Evolutionary conservation across 2,888 invertebrate genomes (phyloP).

Genomic region (Drosophila prolongata): DNA sequence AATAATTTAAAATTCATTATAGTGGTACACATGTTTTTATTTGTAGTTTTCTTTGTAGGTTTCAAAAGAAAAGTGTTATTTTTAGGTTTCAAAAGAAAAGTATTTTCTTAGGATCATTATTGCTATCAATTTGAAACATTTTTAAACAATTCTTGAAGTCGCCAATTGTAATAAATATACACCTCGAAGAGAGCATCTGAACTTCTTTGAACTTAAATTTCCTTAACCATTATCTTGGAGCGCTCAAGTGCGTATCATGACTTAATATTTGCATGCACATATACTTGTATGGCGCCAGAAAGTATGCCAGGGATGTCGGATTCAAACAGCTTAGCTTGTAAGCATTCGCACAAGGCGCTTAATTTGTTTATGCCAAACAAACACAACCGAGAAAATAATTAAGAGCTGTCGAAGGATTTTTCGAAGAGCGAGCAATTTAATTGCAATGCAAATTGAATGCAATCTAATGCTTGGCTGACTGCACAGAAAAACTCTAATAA

Average conservation of each 20-base stretch:
- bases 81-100: no score
- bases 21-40: no score
- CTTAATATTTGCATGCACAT: slow-evolving; percentile 1
- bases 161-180: no score
- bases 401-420: slow-evolving; percentile 47
- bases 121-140: no score
- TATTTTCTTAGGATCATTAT: no score
- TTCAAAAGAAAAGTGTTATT: no score
- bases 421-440: slow-evolving; percentile 47
- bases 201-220: background rate
- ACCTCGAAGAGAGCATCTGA: slow-evolving; percentile 4
- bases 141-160: no score
- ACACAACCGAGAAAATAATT: slow-evolving; percentile 58
- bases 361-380: slow-evolving; percentile 67
- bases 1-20: no score
- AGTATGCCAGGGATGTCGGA: slow-evolving; percentile 36
- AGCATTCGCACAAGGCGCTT: slow-evolving; percentile 56
- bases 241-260: slow-evolving; percentile 52
- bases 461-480: slow-evolving; percentile 51
- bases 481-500: slow-evolving; percentile 43
- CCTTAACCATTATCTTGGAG: slow-evolving; percentile 35
- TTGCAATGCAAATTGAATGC: slow-evolving; percentile 64
- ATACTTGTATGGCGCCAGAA: slow-evolving; percentile 9
- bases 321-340: slow-evolving; percentile 40
- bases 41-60: no score